phyloP scores from a whole-genome alignment of 2,113 vertebrate species.

The Fukomys damarensis region DNA sequence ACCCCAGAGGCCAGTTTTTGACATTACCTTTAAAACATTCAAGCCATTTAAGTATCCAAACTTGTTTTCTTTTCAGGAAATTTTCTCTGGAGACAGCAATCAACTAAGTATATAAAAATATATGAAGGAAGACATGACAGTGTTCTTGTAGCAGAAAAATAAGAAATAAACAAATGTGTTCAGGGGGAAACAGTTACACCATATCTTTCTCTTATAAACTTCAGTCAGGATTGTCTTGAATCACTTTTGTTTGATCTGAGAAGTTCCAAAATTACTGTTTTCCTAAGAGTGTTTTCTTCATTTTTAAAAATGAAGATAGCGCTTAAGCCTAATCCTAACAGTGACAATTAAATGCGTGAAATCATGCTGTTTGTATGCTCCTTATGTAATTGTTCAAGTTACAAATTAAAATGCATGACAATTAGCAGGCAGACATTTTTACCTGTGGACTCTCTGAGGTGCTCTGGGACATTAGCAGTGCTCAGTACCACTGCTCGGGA shows the following conservation, averaged over 20 bases:
- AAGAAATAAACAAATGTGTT: neutral
- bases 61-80: neutral
- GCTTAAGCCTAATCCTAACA: neutral
- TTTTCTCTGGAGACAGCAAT: neutral
- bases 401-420: neutral
- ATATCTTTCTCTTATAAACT: accelerated
- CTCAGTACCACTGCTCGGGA: accelerated
- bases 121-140: neutral
- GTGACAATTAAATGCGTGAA: neutral
- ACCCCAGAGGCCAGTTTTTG: accelerated
- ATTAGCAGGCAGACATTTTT: neutral
- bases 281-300: neutral
- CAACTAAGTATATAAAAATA: neutral
- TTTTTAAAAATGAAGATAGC: neutral
- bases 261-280: neutral
- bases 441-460: neutral
- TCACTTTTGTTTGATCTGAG: neutral
- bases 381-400: neutral
- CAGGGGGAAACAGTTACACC: neutral
- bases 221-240: neutral
- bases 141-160: neutral
- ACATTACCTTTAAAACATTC: neutral
- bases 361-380: neutral
- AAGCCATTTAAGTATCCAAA: neutral
- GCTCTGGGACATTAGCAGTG: neutral